Percentiles rank a stretch among this genome's conserved stretches.
Evolutionary conservation across 2,797 vertebrate species (phyloP).

Genomic region (Acanthis flammea): DNA sequence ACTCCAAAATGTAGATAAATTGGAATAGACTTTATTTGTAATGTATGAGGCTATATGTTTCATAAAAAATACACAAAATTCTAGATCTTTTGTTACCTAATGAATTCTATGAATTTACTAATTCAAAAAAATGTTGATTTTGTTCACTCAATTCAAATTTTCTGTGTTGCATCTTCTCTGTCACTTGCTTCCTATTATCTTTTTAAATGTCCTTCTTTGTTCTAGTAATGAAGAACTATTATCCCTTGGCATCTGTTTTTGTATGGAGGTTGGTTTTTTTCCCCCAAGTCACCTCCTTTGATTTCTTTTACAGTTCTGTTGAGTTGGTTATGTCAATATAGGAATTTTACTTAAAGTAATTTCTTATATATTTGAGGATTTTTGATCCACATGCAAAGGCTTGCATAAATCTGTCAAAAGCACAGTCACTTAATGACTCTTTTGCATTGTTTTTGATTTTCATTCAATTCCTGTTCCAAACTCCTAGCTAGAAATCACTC

Average conservation of each 20-base stretch:
- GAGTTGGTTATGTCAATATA: not conserved
- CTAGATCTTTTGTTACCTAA: not conserved
- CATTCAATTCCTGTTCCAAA: not conserved
- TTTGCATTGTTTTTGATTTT: not conserved
- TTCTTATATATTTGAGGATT: not conserved
- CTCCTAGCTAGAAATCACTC: not conserved
- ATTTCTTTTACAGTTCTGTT: not conserved
- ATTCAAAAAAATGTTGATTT: not conserved
- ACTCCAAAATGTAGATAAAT: not conserved
- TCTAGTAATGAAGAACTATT: not conserved
- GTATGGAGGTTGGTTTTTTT: not conserved
- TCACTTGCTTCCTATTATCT: not conserved
- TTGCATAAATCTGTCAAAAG: not conserved
- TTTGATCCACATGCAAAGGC: not conserved
- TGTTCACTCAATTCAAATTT: not conserved
- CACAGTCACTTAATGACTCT: not conserved
- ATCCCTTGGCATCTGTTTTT: accelerated
- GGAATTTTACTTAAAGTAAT: not conserved
- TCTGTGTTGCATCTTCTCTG: not conserved
- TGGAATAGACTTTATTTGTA: not conserved
- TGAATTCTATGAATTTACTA: not conserved
- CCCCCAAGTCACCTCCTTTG: not conserved
- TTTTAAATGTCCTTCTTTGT: not conserved
- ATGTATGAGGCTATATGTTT: not conserved
- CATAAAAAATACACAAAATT: not conserved